Conservation (phyloP, 2,797 vertebrate species). For the Mustela erminea region DNA sequence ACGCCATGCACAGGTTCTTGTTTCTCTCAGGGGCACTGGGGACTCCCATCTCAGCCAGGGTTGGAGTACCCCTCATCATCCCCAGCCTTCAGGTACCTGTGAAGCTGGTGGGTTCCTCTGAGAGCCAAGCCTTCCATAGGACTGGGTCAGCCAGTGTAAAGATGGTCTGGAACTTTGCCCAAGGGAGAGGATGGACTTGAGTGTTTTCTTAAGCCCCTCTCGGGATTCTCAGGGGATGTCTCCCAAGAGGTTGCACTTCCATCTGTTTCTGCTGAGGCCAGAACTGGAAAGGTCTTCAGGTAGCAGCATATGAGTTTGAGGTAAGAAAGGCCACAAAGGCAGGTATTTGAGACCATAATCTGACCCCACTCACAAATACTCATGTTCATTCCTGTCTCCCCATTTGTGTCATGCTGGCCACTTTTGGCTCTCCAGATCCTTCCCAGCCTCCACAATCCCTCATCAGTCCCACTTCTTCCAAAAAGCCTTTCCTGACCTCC, state of each 20-base stretch:
- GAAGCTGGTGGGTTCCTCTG: neutral
- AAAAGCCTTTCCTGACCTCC: neutral
- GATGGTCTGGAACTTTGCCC: neutral
- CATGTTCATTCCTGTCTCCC: neutral
- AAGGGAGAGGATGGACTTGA: neutral
- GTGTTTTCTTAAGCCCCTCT: neutral
- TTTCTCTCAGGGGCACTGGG: neutral
- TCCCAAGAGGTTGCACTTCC: neutral
- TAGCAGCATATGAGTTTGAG: neutral
- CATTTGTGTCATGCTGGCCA: neutral
- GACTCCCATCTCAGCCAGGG: neutral
- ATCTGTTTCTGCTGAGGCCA: conserved; percentile 24
- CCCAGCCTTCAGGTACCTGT: neutral
- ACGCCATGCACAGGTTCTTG: neutral
- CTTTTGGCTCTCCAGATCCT: conserved; percentile 11
- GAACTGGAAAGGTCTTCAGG: neutral
- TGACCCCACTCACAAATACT: neutral
- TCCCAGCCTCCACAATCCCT: neutral
- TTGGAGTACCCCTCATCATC: neutral
- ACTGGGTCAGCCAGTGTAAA: neutral
- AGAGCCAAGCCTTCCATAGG: neutral
- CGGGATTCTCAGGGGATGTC: neutral
- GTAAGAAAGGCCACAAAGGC: neutral
- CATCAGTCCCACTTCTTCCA: neutral
- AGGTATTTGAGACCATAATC: neutral